Conservation (phyloP, 2,797 vertebrate genomes). For the Garrulus glandarius region DNA sequence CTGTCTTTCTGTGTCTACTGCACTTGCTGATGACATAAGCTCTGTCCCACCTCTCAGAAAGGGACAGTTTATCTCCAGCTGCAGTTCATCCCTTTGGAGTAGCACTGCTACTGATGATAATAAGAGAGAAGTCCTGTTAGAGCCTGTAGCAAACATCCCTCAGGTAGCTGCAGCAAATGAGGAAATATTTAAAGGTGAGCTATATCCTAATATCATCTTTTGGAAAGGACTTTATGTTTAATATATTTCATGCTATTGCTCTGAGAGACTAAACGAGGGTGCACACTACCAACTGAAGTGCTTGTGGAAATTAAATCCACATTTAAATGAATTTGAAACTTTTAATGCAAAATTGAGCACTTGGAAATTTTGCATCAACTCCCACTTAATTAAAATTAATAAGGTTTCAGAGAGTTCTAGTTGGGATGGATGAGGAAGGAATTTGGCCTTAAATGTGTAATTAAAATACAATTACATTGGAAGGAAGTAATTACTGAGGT, state of each 20-base stretch:
- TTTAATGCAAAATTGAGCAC: slow-evolving; percentile 39
- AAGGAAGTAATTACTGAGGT: slow-evolving; percentile 54
- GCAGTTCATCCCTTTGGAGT: not conserved
- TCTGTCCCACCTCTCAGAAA: not conserved
- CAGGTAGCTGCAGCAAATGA: not conserved
- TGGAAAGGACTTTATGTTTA: not conserved
- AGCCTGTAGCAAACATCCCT: not conserved
- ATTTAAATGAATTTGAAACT: slow-evolving; percentile 22
- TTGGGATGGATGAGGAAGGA: slow-evolving; percentile 35
- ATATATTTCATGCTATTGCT: not conserved
- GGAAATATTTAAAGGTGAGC: not conserved
- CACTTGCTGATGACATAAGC: not conserved
- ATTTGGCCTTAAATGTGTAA: slow-evolving; percentile 54
- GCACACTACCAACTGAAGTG: not conserved
- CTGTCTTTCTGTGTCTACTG: not conserved
- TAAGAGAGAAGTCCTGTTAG: not conserved
- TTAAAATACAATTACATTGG: slow-evolving; percentile 61
- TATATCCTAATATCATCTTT: not conserved
- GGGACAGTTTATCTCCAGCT: not conserved
- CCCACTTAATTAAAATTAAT: slow-evolving; percentile 52
- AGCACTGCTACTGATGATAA: not conserved
- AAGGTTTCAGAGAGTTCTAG: slow-evolving; percentile 44
- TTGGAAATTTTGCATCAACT: slow-evolving; percentile 31
- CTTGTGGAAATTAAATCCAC: slow-evolving; percentile 24
- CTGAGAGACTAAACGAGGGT: not conserved